These are phyloP conservation scores for Aricia artaxerxes DNA, from an alignment of 2,888 invertebrate genomes.

Conservation along the genomic window DNA sequence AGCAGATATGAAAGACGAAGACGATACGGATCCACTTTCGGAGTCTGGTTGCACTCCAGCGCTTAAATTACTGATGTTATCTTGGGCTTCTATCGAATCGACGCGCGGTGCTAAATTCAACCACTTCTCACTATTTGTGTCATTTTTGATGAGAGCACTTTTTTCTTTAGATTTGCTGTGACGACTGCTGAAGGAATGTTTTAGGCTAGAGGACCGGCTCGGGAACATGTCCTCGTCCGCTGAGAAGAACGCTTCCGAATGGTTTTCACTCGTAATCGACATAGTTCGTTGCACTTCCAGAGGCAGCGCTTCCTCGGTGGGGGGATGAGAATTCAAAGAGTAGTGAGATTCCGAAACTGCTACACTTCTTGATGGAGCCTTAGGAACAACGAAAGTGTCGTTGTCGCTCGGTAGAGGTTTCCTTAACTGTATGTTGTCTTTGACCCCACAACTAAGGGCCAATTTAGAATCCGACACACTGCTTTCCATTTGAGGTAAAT, in stretches of 20 bases:
- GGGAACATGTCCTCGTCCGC: slow-evolving; percentile 93
- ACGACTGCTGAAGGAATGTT: slow-evolving; percentile 81
- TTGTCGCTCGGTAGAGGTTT: slow-evolving; percentile 53
- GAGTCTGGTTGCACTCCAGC: slow-evolving; percentile 82
- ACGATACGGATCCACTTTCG: slow-evolving; percentile 90
- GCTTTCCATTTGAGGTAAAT: slow-evolving; percentile 85
- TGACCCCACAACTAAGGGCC: slow-evolving; percentile 87
- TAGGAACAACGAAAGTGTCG: slow-evolving; percentile 64
- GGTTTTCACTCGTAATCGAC: slow-evolving; percentile 93
- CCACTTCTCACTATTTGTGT: slow-evolving; percentile 69
- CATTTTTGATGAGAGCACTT: slow-evolving; percentile 79
- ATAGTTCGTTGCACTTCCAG: slow-evolving; percentile 89
- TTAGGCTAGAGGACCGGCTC: slow-evolving; percentile 84
- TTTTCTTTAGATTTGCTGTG: slow-evolving; percentile 74
- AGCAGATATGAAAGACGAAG: slow-evolving; percentile 93
- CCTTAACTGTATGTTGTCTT: slow-evolving; percentile 62
- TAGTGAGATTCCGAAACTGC: slow-evolving; percentile 85
- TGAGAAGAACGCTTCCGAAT: slow-evolving; percentile 95
- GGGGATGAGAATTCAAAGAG: slow-evolving; percentile 80
- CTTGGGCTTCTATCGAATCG: slow-evolving; percentile 60
- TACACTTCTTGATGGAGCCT: slow-evolving; percentile 72
- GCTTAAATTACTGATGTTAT: slow-evolving; percentile 68
- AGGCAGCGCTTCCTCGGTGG: slow-evolving; percentile 80
- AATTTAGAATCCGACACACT: slow-evolving; percentile 92
- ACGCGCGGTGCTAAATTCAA: slow-evolving; percentile 62